phyloP scores from a whole-genome alignment of 2,797 vertebrate species.

The Squalus acanthias region DNA sequence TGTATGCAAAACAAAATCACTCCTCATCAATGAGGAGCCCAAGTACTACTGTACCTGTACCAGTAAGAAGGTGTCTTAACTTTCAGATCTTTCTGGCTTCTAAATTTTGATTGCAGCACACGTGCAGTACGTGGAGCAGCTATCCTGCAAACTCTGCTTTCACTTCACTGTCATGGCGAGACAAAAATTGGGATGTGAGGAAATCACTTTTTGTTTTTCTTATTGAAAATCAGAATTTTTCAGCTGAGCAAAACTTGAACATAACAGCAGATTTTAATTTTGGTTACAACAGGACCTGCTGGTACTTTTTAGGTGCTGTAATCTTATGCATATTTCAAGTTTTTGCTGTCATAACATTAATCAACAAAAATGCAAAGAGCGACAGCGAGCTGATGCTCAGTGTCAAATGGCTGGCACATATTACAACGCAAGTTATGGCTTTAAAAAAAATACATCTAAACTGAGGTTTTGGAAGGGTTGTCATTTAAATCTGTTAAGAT shows the following conservation, averaged over 20 bases:
- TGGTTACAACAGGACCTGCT: background rate
- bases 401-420: background rate
- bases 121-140: background rate
- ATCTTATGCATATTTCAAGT: background rate
- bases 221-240: background rate
- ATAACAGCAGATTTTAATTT: background rate
- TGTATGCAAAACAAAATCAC: slow-evolving; percentile 44
- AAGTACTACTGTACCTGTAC: background rate
- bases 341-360: background rate
- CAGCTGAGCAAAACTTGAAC: background rate
- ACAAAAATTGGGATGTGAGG: background rate
- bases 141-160: background rate
- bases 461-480: background rate
- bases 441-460: background rate
- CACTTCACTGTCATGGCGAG: background rate
- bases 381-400: background rate
- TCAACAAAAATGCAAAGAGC: background rate
- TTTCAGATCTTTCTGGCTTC: background rate
- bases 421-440: background rate
- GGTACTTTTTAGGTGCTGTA: background rate
- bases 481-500: background rate
- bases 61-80: too few relatives aligned
- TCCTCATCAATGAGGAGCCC: background rate
- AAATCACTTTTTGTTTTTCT: background rate
- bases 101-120: too few relatives aligned